Conservation (phyloP, 2,113 vertebrate species). For the Garra rufa region DNA sequence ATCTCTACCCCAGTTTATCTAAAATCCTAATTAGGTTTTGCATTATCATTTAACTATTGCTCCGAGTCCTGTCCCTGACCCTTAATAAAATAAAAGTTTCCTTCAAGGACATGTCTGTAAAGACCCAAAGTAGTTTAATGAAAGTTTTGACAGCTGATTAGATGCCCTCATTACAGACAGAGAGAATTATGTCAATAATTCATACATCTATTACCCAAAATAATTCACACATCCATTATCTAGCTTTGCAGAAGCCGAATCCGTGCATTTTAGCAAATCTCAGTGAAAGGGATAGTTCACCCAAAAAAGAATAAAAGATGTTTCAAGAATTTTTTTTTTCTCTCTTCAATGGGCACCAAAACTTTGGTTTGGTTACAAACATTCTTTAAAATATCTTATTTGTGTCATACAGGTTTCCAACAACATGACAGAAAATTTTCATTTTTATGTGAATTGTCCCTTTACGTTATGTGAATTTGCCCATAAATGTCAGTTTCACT, state of each 20-base stretch:
- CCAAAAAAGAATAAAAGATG: slow-evolving; percentile 10
- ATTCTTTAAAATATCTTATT: background rate
- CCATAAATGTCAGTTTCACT: too few relatives aligned
- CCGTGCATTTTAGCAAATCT: background rate
- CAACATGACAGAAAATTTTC: background rate
- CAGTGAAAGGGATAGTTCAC: background rate
- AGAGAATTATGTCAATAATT: slow-evolving; percentile 48
- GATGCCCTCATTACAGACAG: slow-evolving; percentile 15
- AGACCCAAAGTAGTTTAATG: slow-evolving; percentile 39
- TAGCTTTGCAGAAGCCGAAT: slow-evolving; percentile 22
- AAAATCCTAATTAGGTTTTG: slow-evolving; percentile 58
- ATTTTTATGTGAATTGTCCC: background rate
- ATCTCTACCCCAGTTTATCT: slow-evolving; percentile 51
- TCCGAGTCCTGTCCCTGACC: slow-evolving; percentile 46
- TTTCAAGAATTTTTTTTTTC: background rate
- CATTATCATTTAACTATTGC: slow-evolving; percentile 47
- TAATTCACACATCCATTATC: slow-evolving; percentile 28
- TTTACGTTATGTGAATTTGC: background rate
- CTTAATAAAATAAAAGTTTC: slow-evolving; percentile 51
- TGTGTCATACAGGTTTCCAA: background rate
- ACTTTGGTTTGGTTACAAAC: background rate
- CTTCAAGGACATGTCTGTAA: slow-evolving; percentile 42
- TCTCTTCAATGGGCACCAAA: background rate
- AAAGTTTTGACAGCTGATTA: slow-evolving; percentile 41
- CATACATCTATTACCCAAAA: slow-evolving; percentile 46